Evolutionary conservation across 2,888 invertebrate species (phyloP), one percentile per base, ranked within the genome.

Genomic region (Sthenelais limicola): DNA sequence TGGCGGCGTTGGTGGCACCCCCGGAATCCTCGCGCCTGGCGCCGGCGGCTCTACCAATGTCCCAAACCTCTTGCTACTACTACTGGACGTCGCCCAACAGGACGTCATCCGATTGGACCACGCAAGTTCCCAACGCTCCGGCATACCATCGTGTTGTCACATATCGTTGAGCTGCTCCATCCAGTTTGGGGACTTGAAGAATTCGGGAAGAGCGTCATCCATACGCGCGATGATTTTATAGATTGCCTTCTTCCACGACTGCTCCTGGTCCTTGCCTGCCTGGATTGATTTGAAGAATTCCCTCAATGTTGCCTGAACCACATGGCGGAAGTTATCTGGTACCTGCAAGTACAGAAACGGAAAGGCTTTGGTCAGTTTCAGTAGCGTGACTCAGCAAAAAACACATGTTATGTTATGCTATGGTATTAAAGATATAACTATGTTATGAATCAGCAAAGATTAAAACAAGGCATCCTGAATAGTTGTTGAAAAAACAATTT

Each of bases 201-300:
- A 98, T 89, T 99, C 99, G 82, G 99, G 99, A 85, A 99, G 96
- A 79, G 94, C 94, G 90, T 98, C 98, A 91, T 99, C 99, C 90
- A 99, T 91, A 88, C 98, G 93, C 85, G 98, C 97, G 90, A 99
- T 99, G 86, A 99, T 94, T 86, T 99, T 99, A 92, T 99, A 99
- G 90, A 99, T 99, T 85, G 97, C 94, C 90, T 99, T 99, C 91
- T 99, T 99, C 99, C 99, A 99, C 86, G 98, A 98, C 89, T 98
- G 98, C 88, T 99, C 99, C 5, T 82, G 68, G 90, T 99, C 99
- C 89, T 98, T 97, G 81, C 96, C 96, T 85, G 94, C 93, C 88
- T 95, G 94, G 87, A 99, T 95, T 82, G 99, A 96, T 90, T 96
- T 95, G 93, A 95, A 99, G 92, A 99, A 99, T 90, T 99, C 99